Base-by-base conservation (phyloP, 1,140 invertebrate genomes). In the Drosophila tani region DNA sequence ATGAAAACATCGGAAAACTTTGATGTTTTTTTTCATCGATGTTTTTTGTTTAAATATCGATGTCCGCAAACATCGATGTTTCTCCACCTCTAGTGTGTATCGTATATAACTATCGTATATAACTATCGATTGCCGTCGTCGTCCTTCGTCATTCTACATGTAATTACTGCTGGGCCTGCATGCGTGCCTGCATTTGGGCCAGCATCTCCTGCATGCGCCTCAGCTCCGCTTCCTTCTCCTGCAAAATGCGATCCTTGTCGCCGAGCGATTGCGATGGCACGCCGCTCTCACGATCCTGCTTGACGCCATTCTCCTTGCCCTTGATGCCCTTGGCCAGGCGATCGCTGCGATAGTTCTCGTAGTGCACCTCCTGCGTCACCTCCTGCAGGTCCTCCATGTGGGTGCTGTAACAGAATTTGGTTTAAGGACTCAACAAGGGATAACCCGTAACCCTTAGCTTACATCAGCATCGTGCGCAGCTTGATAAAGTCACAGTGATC, bases 401-500 rank as follows among this genome's bases (percentile, higher is more conserved):
- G n/a, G n/a, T n/a, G n/a, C n/a, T n/a, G n/a, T n/a, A n/a, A n/a
- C n/a, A n/a, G n/a, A n/a, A n/a, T n/a, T n/a, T n/a, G n/a, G n/a
- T n/a, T n/a, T n/a, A n/a, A n/a, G n/a, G n/a, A n/a, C n/a, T n/a
- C n/a, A n/a, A n/a, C n/a, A n/a, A n/a, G n/a, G n/a, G n/a, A n/a
- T n/a, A n/a, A n/a, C n/a, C n/a, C n/a, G 24, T 24, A 24, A 24
- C 24, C 24, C 3, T 3, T 32, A 32, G 62, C 94, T 94, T 86
- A 96, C 96, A 99, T 99, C 8, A 99, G 94, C 98, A 99, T 99
- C 32, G 98, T 99, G 75, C 98, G 94, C 51, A 99, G 95, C 92
- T 99, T 99, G 75, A 99, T 97, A 93, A 99, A 99, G 94, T 99
- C 99, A 94, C 98, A 99, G 93, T 99, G 99, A 60, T 99, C 98